Conservation (phyloP, 2,797 vertebrate genomes). For the Enteromius afrohamiltoni region DNA sequence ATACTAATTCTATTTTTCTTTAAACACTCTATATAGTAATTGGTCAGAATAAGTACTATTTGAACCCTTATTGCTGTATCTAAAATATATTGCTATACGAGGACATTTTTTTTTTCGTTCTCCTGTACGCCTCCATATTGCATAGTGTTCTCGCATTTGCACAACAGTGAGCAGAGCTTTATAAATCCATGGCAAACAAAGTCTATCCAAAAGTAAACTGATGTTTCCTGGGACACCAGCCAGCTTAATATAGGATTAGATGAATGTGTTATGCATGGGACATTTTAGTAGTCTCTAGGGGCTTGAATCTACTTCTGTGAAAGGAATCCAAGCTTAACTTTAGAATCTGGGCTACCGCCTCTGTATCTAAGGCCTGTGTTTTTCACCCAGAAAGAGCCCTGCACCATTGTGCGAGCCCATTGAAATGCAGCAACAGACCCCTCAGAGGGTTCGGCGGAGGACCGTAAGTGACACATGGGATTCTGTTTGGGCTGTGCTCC, state of each 20-base stretch:
- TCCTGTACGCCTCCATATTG: neutral
- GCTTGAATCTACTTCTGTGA: conserved; percentile 45
- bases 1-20: neutral
- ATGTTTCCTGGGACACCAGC: conserved; percentile 30
- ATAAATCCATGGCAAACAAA: conserved; percentile 38
- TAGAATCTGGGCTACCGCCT: conserved; percentile 45
- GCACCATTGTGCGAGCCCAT: conserved; percentile 70
- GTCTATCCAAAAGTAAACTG: conserved; percentile 20
- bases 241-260: conserved; percentile 53
- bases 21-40: neutral
- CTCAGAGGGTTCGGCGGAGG: conserved; percentile 35
- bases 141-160: neutral
- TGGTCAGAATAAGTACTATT: neutral
- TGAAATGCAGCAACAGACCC: conserved; percentile 70
- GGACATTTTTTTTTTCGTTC: neutral
- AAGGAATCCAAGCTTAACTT: conserved; percentile 57
- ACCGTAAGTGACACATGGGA: conserved; percentile 63
- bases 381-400: conserved; percentile 66
- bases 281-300: conserved; percentile 52
- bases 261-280: conserved; percentile 53
- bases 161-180: conserved; percentile 26
- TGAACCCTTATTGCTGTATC: neutral
- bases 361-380: conserved; percentile 54
- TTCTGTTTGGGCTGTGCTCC: conserved; percentile 45
- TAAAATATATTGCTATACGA: neutral